phyloP scores from a whole-genome alignment of 2,113 vertebrate genomes.

The Pluvianellus socialis region DNA sequence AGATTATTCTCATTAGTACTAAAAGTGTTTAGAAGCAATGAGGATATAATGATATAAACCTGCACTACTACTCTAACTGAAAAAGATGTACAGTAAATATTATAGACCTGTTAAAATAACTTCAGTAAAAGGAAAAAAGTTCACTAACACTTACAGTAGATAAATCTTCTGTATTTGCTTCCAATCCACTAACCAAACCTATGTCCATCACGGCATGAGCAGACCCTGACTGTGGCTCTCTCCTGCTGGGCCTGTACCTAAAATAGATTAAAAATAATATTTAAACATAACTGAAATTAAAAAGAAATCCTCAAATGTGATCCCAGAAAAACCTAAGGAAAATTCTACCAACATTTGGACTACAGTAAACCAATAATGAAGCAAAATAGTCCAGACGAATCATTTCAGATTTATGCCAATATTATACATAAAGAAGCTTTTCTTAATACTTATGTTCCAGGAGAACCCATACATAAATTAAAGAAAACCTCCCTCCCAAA shows the following conservation, averaged over 20 bases:
- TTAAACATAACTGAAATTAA: neutral
- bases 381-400: neutral
- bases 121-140: neutral
- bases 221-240: slow-evolving; percentile 74
- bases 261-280: neutral
- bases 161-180: slow-evolving; percentile 81
- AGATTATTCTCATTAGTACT: neutral
- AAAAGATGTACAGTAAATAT: neutral
- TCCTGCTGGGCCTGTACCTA: slow-evolving; percentile 80
- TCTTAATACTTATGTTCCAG: neutral
- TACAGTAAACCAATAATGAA: neutral
- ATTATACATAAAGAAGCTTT: neutral
- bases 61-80: neutral
- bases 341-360: neutral
- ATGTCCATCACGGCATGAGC: slow-evolving; percentile 89
- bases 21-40: neutral
- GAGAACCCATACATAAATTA: neutral
- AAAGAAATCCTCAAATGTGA: neutral
- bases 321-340: neutral
- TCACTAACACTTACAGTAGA: slow-evolving; percentile 68
- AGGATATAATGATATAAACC: neutral
- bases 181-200: slow-evolving; percentile 84
- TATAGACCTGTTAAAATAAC: neutral
- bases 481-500: neutral
- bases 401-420: neutral